phyloP scores from a whole-genome alignment of 2,797 vertebrate species.

The Helarctos malayanus region DNA sequence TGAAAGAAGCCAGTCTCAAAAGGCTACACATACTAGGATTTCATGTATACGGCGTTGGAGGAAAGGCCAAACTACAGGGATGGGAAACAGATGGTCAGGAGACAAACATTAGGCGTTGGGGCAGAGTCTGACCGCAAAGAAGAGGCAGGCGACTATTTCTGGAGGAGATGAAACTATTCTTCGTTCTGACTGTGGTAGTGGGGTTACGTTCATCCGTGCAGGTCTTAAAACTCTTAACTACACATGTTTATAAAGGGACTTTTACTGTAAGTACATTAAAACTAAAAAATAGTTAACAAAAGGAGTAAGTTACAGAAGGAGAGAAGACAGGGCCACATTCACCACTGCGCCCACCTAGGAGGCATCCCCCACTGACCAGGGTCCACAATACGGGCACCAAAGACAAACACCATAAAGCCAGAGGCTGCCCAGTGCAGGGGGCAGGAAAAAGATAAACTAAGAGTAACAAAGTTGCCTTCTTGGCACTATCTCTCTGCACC shows the following conservation, averaged over 20 bases:
- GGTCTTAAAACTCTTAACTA: too few relatives aligned
- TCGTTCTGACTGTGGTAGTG: accelerated
- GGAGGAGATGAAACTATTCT: background rate
- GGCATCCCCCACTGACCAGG: background rate
- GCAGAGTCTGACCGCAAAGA: background rate
- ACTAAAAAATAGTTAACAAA: background rate
- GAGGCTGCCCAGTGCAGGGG: background rate
- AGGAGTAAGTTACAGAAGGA: background rate
- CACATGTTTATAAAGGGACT: background rate
- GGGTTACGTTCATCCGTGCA: accelerated
- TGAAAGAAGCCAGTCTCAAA: background rate
- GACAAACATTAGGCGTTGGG: background rate
- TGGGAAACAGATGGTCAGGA: too few relatives aligned
- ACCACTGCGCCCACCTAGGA: background rate
- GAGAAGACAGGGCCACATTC: too few relatives aligned
- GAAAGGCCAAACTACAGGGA: background rate
- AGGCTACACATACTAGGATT: background rate
- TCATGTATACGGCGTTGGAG: background rate
- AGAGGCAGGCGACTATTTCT: background rate
- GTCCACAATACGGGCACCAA: background rate
- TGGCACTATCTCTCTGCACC: background rate
- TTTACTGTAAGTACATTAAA: background rate
- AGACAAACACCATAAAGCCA: background rate
- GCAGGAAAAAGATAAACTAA: background rate
- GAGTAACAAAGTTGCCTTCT: background rate